Evolutionary conservation across 2,888 invertebrate species (phyloP), one percentile per base, ranked within the genome.

Genomic region (Nemoura dubitans): DNA sequence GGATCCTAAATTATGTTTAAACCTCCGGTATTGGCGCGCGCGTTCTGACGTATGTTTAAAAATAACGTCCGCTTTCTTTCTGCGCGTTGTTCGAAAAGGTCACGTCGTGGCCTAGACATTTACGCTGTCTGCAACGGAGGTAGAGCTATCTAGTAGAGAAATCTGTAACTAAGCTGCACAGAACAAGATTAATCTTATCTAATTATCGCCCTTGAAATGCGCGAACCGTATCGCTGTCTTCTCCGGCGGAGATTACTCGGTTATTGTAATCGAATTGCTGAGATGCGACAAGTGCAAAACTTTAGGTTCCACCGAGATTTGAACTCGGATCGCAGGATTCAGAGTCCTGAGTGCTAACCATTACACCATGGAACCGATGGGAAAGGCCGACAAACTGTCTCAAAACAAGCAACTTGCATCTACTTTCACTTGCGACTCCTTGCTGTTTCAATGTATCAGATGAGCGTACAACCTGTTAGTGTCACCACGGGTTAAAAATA

Each of bases 301-400:
- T 29, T 78, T n/a, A 87, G 87, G 87, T 86, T 86, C 87, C 85
- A 87, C 87, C 87, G 87, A 87, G 87, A 87, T 87, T 87, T 87
- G 87, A 87, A 87, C 87, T 87, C 87, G 86, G 87, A 87, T 87
- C 87, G 87, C 87, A 86, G 87, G 87, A 87, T 87, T 87, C 87
- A 87, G 86, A 87, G 87, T 87, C 87, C 87, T 86, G 87, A 87
- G 87, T 86, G 86, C 87, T 87, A 87, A 87, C 87, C 87, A 87
- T 87, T 87, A 87, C 87, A 87, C 87, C 87, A 87, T 87, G 85
- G 87, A 85, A 86, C 87, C 87, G 84, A 27, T 84, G 84, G 10
- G 83, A 25, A 36, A 6, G 36, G 36, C 5, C 36, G 36, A 10
- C 59, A 59, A 59, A 16, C 59, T 59, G 6, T 59, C 36, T 36